These are phyloP conservation scores for Pandemis cinnamomeana DNA, from an alignment of 2,888 invertebrate species.

Conservation along the genomic window DNA sequence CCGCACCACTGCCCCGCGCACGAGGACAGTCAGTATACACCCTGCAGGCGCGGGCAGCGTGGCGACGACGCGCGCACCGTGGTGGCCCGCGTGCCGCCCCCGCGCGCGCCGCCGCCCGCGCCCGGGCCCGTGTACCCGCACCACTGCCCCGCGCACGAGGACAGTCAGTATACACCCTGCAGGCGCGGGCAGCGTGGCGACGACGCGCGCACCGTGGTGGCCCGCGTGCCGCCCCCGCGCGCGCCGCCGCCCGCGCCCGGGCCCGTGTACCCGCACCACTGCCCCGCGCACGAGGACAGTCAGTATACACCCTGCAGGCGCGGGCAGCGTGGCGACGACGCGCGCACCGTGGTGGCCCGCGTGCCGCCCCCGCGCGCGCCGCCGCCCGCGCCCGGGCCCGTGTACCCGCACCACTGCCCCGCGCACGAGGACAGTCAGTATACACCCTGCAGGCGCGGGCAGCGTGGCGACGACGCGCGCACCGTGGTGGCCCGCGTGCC, in stretches of 20 bases:
- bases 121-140: slow-evolving; percentile 45
- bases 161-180: slow-evolving; percentile 47
- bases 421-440: slow-evolving; percentile 51
- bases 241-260: slow-evolving; percentile 74
- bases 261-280: slow-evolving; percentile 45
- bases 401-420: slow-evolving; percentile 45
- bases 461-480: slow-evolving; percentile 35
- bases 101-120: slow-evolving; percentile 74
- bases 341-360: slow-evolving; percentile 52
- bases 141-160: slow-evolving; percentile 46
- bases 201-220: slow-evolving; percentile 45
- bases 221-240: slow-evolving; percentile 60
- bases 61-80: slow-evolving; percentile 40
- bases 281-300: slow-evolving; percentile 50
- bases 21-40: slow-evolving; percentile 50
- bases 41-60: not conserved
- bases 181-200: slow-evolving; percentile 13
- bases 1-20: slow-evolving; percentile 44
- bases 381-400: slow-evolving; percentile 66
- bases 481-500: slow-evolving; percentile 61
- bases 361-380: slow-evolving; percentile 65
- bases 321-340: slow-evolving; percentile 26
- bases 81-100: slow-evolving; percentile 62
- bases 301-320: slow-evolving; percentile 25
- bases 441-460: not conserved